A percentile compares a stretch with the other conserved stretches of the same genome.
Evolutionary conservation across 2,113 vertebrate genomes (phyloP).

Genomic region (Microtus richardsoni): DNA sequence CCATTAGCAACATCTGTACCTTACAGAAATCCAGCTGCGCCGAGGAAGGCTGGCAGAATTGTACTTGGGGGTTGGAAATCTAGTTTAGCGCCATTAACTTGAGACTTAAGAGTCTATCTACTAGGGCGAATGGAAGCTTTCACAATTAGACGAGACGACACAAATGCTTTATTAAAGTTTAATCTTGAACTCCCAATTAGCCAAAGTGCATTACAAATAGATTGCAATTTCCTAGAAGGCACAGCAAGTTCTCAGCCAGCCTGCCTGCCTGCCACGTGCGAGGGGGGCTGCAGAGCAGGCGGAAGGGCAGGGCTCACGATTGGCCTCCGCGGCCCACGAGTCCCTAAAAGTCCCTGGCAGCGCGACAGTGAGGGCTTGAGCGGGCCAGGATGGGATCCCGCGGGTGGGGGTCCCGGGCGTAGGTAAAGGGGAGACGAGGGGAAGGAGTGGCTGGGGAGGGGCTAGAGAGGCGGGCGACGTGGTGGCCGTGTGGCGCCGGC

Average conservation of each 20-base stretch:
- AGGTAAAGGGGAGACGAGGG: not conserved
- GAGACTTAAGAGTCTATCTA: conserved; percentile 67
- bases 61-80: conserved; percentile 25
- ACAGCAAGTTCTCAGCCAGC: conserved; percentile 69
- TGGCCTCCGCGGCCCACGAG: conserved; percentile 35
- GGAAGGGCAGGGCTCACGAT: conserved; percentile 24
- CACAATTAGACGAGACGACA: conserved; percentile 80
- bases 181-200: conserved; percentile 82
- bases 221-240: conserved; percentile 78
- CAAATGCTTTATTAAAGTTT: conserved; percentile 81
- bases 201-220: conserved; percentile 73
- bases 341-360: conserved; percentile 46
- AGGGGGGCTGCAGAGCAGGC: conserved; percentile 14
- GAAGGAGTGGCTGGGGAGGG: not conserved
- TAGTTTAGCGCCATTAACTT: conserved; percentile 71
- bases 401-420: not conserved
- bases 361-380: not conserved
- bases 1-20: conserved; percentile 87
- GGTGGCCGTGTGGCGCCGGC: not conserved
- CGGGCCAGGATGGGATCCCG: too few species aligned
- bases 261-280: conserved; percentile 73
- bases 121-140: conserved; percentile 76
- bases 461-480: not conserved
- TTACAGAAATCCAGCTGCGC: conserved; percentile 85
- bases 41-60: conserved; percentile 68